Evolutionary conservation across 2,797 vertebrate species (phyloP).

Genomic region (Gorsachius magnificus): DNA sequence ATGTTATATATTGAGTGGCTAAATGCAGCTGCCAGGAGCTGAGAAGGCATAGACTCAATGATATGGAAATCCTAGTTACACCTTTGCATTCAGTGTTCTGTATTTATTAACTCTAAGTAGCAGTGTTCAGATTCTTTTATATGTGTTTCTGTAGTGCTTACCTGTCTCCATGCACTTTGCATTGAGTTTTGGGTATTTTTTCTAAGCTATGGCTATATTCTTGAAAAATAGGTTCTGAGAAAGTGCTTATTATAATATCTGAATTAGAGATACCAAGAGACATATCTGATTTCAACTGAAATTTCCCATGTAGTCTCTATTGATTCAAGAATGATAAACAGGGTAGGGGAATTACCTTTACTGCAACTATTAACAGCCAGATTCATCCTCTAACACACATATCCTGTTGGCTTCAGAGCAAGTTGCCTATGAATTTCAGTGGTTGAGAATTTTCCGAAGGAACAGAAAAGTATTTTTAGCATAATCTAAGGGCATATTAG

Average conservation of each 20-base stretch:
- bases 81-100: neutral
- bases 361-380: neutral
- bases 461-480: neutral
- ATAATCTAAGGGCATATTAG: neutral
- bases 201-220: neutral
- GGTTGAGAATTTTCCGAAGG: neutral
- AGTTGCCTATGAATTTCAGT: neutral
- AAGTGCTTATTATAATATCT: neutral
- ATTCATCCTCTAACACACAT: neutral
- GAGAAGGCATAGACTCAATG: neutral
- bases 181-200: neutral
- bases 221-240: neutral
- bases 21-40: neutral
- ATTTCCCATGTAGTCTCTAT: neutral
- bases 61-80: neutral
- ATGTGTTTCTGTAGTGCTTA: neutral
- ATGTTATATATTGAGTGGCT: neutral
- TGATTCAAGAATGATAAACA: neutral
- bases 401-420: rapidly evolving
- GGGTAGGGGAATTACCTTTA: neutral
- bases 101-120: neutral
- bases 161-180: neutral
- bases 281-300: neutral
- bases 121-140: neutral
- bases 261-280: neutral